These are phyloP conservation scores for Drosophila conformis DNA, from an alignment of 2,888 invertebrate genomes.

Conservation along the genomic window DNA sequence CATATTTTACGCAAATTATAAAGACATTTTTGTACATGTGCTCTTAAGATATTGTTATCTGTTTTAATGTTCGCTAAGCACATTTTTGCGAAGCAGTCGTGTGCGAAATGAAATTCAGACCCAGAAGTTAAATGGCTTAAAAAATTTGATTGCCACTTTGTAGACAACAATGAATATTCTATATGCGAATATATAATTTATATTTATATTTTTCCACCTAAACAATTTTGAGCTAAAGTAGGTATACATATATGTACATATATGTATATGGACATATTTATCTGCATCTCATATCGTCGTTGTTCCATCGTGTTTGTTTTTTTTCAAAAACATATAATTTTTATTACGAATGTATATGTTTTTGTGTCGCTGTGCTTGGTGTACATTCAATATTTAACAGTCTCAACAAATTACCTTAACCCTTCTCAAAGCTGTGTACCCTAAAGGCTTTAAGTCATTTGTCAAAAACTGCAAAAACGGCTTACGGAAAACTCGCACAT, in stretches of 20 bases:
- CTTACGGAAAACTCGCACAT: constrained; percentile 42
- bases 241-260: neutral
- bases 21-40: neutral
- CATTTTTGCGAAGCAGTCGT: neutral
- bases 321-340: constrained; percentile 60
- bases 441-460: constrained; percentile 80
- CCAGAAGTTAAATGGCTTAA: constrained; percentile 38
- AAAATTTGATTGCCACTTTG: constrained; percentile 46
- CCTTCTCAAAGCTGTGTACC: constrained; percentile 68
- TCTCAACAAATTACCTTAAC: constrained; percentile 77
- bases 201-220: constrained; percentile 49
- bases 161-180: constrained; percentile 45
- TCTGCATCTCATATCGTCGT: neutral
- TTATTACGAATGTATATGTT: constrained; percentile 48
- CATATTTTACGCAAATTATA: neutral
- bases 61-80: neutral
- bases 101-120: constrained; percentile 11
- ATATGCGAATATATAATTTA: constrained; percentile 27
- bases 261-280: neutral
- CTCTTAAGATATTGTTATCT: no score
- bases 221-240: constrained; percentile 32
- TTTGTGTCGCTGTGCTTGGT: constrained; percentile 41
- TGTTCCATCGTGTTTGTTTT: neutral
- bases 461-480: constrained; percentile 75
- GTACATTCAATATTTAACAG: constrained; percentile 78